Conservation (phyloP, 2,888 invertebrate genomes). For the Tenthredo mesomela region DNA sequence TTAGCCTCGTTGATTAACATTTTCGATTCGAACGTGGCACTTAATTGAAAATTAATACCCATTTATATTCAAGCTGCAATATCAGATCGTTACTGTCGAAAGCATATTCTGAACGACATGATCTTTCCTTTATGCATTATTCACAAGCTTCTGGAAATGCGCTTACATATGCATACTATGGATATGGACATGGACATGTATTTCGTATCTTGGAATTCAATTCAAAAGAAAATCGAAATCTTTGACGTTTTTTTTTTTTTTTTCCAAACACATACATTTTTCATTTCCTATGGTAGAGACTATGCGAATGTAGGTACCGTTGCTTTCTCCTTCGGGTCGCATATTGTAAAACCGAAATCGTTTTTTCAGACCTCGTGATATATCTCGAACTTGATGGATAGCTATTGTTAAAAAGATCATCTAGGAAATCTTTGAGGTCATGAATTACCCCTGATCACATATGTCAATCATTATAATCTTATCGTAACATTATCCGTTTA, state of each 20-base stretch:
- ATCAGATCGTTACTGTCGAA: conserved; percentile 23
- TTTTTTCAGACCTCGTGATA: background rate
- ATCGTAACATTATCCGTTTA: background rate
- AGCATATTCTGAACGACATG: background rate
- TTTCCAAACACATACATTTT: background rate
- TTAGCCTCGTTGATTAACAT: conserved; percentile 17
- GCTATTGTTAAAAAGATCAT: background rate
- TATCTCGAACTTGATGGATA: conserved; percentile 1
- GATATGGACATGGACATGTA: background rate
- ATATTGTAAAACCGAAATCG: background rate
- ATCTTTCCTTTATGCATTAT: conserved; percentile 10
- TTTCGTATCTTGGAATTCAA: background rate
- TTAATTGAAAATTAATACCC: conserved; percentile 31
- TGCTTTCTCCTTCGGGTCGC: background rate
- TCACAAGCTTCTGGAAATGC: background rate
- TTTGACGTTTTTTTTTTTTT: background rate
- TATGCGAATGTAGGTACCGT: conserved; percentile 4
- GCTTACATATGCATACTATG: background rate
- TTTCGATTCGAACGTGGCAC: conserved; percentile 5
- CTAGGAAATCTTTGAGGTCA: background rate
- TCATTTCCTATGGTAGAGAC: background rate
- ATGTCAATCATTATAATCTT: conserved; percentile 28
- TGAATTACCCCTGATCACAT: conserved; percentile 10
- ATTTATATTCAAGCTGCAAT: conserved; percentile 29
- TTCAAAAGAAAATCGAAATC: conserved; percentile 5